phyloP scores from a whole-genome alignment of 2,113 vertebrate genomes.

The Rattus norvegicus region GRCr8 NC_086026.1:115251501-115252000 shows the following conservation, averaged over 20 bases:
- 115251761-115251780: not conserved
- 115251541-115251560: not conserved
- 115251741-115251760: constrained; percentile 8
- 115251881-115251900: not conserved
- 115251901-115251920: not conserved
- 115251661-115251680: not conserved
- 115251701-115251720: not conserved
- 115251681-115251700: not conserved
- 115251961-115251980: not conserved
- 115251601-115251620: not conserved
- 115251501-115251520: not conserved
- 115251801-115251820: not conserved
- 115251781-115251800: not conserved
- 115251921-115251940: not conserved
- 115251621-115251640: not conserved
- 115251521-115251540: not conserved
- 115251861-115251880: not conserved
- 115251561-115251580: not conserved
- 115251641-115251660: not conserved
- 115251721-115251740: constrained; percentile 12
- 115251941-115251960: not conserved
- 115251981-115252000: accelerated
- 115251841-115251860: not conserved
- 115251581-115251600: not conserved
- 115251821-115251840: not conserved